phyloP scores from a whole-genome alignment of 2,888 invertebrate species.

The Gari tellinella region DNA sequence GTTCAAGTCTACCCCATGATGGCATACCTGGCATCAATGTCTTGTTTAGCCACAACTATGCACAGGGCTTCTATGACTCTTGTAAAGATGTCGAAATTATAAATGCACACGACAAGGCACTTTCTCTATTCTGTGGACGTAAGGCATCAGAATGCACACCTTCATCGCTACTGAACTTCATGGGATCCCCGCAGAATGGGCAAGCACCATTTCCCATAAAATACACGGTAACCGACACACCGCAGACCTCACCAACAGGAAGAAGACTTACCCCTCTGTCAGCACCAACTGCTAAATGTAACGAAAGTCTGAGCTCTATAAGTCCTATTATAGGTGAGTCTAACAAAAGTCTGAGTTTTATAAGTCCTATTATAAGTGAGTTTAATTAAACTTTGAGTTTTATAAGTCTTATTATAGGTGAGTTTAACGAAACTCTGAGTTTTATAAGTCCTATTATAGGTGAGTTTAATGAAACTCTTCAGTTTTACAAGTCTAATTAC shows the following conservation, averaged over 20 bases:
- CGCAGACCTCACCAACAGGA: slow-evolving; percentile 31
- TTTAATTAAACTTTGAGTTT: too few relatives aligned
- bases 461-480: too few relatives aligned
- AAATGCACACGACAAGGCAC: slow-evolving; percentile 87
- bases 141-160: slow-evolving; percentile 89
- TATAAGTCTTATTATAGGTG: too few relatives aligned
- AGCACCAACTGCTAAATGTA: slow-evolving; percentile 69
- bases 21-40: slow-evolving; percentile 87
- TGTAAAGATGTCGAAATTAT: slow-evolving; percentile 89
- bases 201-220: slow-evolving; percentile 82
- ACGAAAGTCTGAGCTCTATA: slow-evolving; percentile 24
- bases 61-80: slow-evolving; percentile 90
- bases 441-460: too few relatives aligned
- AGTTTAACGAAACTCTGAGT: too few relatives aligned
- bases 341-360: not conserved
- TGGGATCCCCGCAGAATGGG: slow-evolving; percentile 81
- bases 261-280: slow-evolving; percentile 70
- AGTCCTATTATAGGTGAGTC: slow-evolving; percentile 20
- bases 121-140: slow-evolving; percentile 94
- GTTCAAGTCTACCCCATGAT: not conserved
- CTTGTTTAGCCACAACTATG: slow-evolving; percentile 89
- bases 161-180: slow-evolving; percentile 85
- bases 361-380: too few relatives aligned
- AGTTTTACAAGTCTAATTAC: too few relatives aligned
- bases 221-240: slow-evolving; percentile 77